A percentile compares a stretch with the other conserved stretches of the same genome.
These are phyloP conservation scores for Alethe diademata DNA, from an alignment of 2,113 vertebrate genomes.

Conservation along the genomic window DNA sequence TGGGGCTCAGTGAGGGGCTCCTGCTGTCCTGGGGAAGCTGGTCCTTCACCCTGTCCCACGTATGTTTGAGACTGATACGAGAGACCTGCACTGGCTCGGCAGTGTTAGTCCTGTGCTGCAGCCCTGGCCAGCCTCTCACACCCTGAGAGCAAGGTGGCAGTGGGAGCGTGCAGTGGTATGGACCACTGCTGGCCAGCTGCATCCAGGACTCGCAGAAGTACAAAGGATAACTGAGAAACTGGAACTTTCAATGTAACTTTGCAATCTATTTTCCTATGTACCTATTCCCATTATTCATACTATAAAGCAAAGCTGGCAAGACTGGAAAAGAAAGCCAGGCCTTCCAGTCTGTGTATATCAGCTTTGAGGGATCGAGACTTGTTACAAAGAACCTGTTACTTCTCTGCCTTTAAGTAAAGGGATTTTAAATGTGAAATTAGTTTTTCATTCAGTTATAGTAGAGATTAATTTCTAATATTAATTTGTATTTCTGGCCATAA, in stretches of 20 bases:
- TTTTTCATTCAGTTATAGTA: neutral
- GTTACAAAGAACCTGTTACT: neutral
- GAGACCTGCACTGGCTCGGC: neutral
- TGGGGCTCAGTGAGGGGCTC: neutral
- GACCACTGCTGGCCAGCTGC: neutral
- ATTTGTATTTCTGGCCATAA: neutral
- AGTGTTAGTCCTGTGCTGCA: neutral
- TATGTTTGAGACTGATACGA: accelerated
- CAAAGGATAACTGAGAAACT: neutral
- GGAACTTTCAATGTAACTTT: neutral
- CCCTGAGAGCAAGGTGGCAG: neutral
- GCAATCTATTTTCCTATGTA: neutral
- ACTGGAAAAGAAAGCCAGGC: neutral
- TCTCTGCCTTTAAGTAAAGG: neutral
- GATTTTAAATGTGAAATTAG: neutral
- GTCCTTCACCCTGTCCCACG: neutral
- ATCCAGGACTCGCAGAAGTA: neutral
- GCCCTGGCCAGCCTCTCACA: neutral
- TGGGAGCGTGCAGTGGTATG: accelerated
- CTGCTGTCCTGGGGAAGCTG: neutral
- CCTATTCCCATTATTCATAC: neutral
- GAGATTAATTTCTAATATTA: neutral
- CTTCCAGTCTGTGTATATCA: neutral
- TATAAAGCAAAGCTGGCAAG: neutral
- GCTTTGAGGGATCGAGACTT: neutral